Percentiles rank a stretch among this genome's conserved stretches.
These are phyloP conservation scores for Hippocampus barbouri DNA, from an alignment of 2,113 vertebrate species.

Conservation along the genomic window DNA sequence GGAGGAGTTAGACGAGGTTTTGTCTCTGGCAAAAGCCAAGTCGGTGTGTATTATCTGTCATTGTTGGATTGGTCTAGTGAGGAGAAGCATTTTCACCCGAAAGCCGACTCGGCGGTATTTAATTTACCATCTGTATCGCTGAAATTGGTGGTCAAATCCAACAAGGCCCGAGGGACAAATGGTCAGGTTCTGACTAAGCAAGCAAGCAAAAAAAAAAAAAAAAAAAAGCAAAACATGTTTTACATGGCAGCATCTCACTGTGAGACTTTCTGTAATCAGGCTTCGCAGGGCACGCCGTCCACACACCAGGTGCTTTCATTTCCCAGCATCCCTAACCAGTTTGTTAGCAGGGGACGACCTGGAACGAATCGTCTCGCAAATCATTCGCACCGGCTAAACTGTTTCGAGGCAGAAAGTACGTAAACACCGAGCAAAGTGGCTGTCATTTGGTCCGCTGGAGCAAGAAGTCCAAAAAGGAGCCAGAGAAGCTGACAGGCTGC, in stretches of 20 bases:
- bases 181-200: neutral
- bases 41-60: too few species aligned
- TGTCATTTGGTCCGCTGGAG: neutral
- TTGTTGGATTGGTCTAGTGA: too few species aligned
- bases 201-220: neutral
- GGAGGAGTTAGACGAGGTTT: too few species aligned
- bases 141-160: too few species aligned
- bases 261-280: neutral
- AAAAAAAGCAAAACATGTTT: neutral
- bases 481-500: conserved; percentile 25
- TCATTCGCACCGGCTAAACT: neutral
- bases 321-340: conserved; percentile 33
- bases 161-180: neutral
- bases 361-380: conserved; percentile 22
- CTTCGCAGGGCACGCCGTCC: neutral
- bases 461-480: conserved; percentile 6
- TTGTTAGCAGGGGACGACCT: conserved; percentile 20
- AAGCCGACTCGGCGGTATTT: too few species aligned
- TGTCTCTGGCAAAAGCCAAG: too few species aligned
- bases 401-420: neutral
- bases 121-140: too few species aligned
- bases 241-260: neutral
- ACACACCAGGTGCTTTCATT: conserved; percentile 35
- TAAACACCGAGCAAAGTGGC: neutral
- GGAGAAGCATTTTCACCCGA: too few species aligned